Evolutionary conservation across 2,888 invertebrate species (phyloP).

Genomic region (Parthenolecanium corni): DNA sequence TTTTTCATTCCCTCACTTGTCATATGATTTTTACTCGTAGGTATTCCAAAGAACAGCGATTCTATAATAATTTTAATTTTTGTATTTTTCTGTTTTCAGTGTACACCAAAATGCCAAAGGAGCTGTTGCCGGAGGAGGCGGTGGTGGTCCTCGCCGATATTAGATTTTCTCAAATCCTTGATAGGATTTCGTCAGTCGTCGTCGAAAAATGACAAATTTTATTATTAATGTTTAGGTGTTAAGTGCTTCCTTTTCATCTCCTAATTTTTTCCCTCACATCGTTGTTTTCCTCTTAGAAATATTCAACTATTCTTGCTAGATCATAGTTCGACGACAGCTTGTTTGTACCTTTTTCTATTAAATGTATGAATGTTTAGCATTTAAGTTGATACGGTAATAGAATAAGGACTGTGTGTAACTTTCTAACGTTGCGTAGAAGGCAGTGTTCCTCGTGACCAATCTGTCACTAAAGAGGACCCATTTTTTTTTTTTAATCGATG

Average conservation of each 20-base stretch:
- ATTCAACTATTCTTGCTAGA: not conserved
- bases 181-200: not conserved
- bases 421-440: no score
- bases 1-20: no score
- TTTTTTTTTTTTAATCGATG: no score
- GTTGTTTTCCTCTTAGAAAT: not conserved
- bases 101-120: conserved; percentile 23
- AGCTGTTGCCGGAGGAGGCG: not conserved
- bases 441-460: no score
- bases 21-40: no score
- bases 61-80: no score
- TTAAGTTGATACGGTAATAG: no score
- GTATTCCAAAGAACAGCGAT: no score
- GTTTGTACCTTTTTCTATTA: conserved; percentile 5
- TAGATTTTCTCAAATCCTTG: not conserved
- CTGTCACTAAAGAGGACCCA: no score
- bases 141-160: conserved; percentile 19
- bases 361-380: not conserved
- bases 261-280: not conserved
- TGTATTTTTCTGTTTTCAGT: conserved; percentile 8
- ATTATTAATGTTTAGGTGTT: no score
- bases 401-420: no score
- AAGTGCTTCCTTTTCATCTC: not conserved
- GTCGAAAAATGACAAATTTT: not conserved
- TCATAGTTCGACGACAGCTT: no score